A percentile compares a stretch with the other conserved stretches of the same genome.
Conservation (phyloP, 2,797 vertebrate genomes). For the Sebastes umbrosus region DNA sequence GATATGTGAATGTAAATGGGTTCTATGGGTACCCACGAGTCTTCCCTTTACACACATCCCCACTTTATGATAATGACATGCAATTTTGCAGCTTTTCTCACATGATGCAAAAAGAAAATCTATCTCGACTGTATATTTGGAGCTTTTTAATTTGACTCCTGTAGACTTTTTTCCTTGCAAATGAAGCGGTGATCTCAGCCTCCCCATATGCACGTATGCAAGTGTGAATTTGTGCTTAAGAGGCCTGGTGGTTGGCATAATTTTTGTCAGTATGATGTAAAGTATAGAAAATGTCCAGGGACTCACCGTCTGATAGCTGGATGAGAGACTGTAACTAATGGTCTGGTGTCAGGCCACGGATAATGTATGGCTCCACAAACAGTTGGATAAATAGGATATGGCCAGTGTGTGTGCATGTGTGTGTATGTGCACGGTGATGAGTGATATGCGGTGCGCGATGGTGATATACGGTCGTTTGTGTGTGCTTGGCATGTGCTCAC, state of each 20-base stretch:
- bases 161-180: background rate
- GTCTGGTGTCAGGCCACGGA: slow-evolving; percentile 48
- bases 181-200: background rate
- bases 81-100: background rate
- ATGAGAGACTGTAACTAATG: slow-evolving; percentile 74
- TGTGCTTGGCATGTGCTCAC: slow-evolving; percentile 30
- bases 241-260: slow-evolving; percentile 6
- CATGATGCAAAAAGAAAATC: background rate
- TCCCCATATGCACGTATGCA: background rate
- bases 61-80: no score
- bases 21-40: no score
- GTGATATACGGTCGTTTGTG: slow-evolving; percentile 43
- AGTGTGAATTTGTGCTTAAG: background rate
- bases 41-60: no score
- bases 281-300: slow-evolving; percentile 38
- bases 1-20: no score
- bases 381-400: slow-evolving; percentile 76
- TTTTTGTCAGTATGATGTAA: slow-evolving; percentile 30
- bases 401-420: slow-evolving; percentile 5
- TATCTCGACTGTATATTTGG: background rate
- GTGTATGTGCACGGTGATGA: slow-evolving; percentile 19
- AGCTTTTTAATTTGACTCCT: background rate
- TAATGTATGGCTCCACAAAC: slow-evolving; percentile 66
- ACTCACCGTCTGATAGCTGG: slow-evolving; percentile 57
- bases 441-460: slow-evolving; percentile 30